Base-by-base conservation (phyloP, 2,797 vertebrate species). In the Anguilla megastoma region DNA sequence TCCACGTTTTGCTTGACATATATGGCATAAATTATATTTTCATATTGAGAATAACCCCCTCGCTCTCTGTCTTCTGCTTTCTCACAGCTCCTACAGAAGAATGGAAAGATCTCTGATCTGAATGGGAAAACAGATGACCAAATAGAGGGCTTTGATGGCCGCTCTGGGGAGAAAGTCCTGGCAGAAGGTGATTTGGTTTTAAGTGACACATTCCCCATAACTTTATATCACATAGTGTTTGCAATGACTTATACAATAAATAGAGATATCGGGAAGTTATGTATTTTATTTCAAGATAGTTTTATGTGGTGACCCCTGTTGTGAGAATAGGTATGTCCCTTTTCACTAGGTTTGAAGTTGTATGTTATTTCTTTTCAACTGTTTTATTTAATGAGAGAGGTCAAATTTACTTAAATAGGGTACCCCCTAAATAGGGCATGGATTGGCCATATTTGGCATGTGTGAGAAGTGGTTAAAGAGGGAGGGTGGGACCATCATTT, bases 71-170 rank as follows among this genome's bases (percentile, higher is more conserved):
- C n/a, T 71, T 18, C 8, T 8, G 9, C 66, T 30, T 71, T 76
- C 71, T 76, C 71, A 1, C 88, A 97, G 96, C 74, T 94, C 89
- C 90, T 94, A 45, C 95, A 95, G 91, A 94, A 94, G 87, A 96
- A 94, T 87, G 93, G 94, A 14, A 93, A 96, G 87, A 92, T 95
- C 90, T 93, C 95, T 84, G 90, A 90, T 0, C 27, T 91, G 90
- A 93, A 89, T 4, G 94, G 91, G 14, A 86, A 92, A 52, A 14
- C 91, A 6, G 94, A 95, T 82, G 94, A 93, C 10, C 88, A 41
- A 12, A 45, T 60, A 56, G 90, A 76, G 6, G 94, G 93, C 16
- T 52, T 89, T 16, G 79, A 82, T 86, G 80, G 83, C 63, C 84
- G 76, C 36, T 90, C 92, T 83, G 90, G 90, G 27, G 94, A 93